Evolutionary conservation across 2,113 vertebrate species (phyloP).

Genomic region (Takifugu bimaculatus): DNA sequence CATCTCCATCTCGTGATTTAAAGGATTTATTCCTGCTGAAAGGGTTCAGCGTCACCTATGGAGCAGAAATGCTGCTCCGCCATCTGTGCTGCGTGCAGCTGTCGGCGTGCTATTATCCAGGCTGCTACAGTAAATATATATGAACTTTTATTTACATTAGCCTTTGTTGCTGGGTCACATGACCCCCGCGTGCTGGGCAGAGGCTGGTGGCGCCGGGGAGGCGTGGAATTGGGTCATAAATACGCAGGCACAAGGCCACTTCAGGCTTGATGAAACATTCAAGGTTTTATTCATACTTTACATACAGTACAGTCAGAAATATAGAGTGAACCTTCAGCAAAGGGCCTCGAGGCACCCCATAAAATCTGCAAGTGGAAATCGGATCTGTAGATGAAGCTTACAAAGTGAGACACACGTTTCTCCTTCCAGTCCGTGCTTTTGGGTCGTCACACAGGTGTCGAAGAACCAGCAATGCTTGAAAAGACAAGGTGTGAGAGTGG

Average conservation of each 20-base stretch:
- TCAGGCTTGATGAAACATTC: conserved; percentile 70
- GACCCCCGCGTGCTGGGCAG: conserved; percentile 10
- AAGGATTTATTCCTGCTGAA: conserved; percentile 59
- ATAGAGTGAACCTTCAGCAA: conserved; percentile 67
- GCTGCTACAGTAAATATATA: conserved; percentile 32
- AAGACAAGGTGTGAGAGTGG: conserved; percentile 15
- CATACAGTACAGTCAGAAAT: conserved; percentile 78
- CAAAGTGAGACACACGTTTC: conserved; percentile 40
- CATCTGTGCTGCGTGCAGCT: conserved; percentile 32
- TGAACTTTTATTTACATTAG: neutral
- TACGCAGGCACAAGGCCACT: conserved; percentile 31
- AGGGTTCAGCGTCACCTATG: conserved; percentile 56
- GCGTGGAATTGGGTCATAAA: conserved; percentile 37
- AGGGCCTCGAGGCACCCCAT: conserved; percentile 52
- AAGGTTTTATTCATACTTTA: conserved; percentile 78
- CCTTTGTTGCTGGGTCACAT: conserved; percentile 16
- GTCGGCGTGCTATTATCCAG: conserved; percentile 10
- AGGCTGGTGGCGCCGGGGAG: neutral
- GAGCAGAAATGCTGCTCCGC: conserved; percentile 43
- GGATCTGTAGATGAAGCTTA: conserved; percentile 43
- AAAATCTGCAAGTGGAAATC: conserved; percentile 41
- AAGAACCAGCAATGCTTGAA: conserved; percentile 37
- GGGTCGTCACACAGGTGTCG: conserved; percentile 41
- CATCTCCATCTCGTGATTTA: conserved; percentile 27
- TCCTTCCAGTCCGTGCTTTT: conserved; percentile 44